phyloP scores from a whole-genome alignment of 2,797 vertebrate species.

The Hemibagrus guttatus region DNA sequence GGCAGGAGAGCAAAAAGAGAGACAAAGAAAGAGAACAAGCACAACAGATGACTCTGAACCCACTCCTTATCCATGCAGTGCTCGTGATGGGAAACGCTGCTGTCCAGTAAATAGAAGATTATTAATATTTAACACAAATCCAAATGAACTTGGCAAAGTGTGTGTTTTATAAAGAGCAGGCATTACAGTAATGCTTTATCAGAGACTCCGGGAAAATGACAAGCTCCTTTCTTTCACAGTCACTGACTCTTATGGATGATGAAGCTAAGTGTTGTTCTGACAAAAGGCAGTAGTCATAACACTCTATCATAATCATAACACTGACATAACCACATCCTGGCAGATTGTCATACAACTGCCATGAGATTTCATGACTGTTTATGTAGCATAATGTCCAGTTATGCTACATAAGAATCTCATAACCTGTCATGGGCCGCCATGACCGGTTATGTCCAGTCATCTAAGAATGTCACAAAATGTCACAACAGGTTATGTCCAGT shows the following conservation, averaged over 20 bases:
- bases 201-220: neutral
- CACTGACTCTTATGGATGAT: neutral
- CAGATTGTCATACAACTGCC: neutral
- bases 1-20: neutral
- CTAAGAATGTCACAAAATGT: neutral
- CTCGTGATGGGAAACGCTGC: conserved; percentile 7
- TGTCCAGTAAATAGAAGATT: conserved; percentile 1
- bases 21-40: conserved; percentile 19
- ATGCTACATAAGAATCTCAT: neutral
- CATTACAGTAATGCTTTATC: neutral
- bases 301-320: neutral
- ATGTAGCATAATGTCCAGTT: neutral
- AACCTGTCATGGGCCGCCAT: no score
- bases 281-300: neutral
- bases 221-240: neutral
- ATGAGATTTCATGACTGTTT: neutral
- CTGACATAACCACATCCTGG: neutral
- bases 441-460: neutral
- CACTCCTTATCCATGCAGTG: neutral
- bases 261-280: neutral
- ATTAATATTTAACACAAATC: conserved; percentile 37
- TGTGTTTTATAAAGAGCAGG: neutral
- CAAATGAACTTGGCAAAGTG: neutral
- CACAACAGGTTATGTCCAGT: neutral
- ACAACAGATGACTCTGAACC: conserved; percentile 9